Percentiles rank a stretch among this genome's conserved stretches.
phyloP scores from a whole-genome alignment of 1,140 invertebrate species.

The Leptoteleia sp. region DNA sequence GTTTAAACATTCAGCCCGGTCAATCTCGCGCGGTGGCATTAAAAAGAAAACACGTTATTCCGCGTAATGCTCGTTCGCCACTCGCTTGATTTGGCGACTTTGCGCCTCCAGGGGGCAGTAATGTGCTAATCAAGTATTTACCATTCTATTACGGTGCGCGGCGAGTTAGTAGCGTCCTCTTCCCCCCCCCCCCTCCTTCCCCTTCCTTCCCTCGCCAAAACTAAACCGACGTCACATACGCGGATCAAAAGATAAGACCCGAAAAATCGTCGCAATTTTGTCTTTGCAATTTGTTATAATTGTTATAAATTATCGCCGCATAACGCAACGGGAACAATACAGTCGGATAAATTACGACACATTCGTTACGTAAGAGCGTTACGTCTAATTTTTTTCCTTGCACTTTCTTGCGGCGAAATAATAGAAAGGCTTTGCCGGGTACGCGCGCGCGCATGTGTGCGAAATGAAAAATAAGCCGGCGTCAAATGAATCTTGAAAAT shows the following conservation, averaged over 20 bases:
- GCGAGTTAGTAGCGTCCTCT: constrained; percentile 29
- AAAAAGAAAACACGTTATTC: constrained; percentile 48
- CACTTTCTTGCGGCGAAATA: constrained; percentile 28
- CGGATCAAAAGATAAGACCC: no score
- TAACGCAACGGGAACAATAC: constrained; percentile 20
- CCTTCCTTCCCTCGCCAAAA: constrained; percentile 31
- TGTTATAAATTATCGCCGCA: constrained; percentile 22
- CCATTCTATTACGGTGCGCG: constrained; percentile 57
- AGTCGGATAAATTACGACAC: constrained; percentile 25
- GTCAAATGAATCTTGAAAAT: constrained; percentile 30
- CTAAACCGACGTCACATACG: no score
- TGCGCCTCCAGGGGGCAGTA: constrained; percentile 54
- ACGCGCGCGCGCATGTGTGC: no score
- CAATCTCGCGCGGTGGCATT: no score
- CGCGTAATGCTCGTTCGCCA: constrained; percentile 39
- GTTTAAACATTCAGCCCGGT: no score
- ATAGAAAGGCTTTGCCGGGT: constrained; percentile 28
- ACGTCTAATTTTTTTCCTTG: constrained; percentile 28
- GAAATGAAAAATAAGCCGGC: constrained; percentile 13
- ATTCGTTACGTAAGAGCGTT: constrained; percentile 22
- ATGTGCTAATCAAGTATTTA: constrained; percentile 64
- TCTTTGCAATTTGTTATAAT: constrained; percentile 22
- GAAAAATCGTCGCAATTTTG: constrained; percentile 2
- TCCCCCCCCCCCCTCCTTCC: constrained; percentile 8
- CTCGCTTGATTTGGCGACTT: constrained; percentile 55